A percentile compares a stretch with the other conserved stretches of the same genome.
Evolutionary conservation across 2,797 vertebrate species (phyloP).

Genomic region (Mareca penelope): DNA sequence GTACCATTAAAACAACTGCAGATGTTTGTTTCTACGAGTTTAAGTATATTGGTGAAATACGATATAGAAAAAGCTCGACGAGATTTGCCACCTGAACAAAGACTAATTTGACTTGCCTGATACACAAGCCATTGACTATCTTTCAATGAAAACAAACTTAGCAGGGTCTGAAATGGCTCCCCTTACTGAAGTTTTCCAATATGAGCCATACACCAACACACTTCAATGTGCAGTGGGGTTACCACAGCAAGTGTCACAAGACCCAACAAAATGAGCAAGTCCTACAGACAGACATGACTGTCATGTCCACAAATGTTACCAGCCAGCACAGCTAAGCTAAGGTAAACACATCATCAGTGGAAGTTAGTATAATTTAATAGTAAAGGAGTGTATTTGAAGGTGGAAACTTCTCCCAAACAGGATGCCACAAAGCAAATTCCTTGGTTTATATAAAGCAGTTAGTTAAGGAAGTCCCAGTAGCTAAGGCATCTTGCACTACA

Average conservation of each 20-base stretch:
- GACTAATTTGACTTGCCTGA: neutral
- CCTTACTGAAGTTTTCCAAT: neutral
- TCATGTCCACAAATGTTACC: neutral
- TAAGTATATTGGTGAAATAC: neutral
- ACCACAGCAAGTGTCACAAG: neutral
- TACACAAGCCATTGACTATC: neutral
- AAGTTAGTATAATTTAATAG: neutral
- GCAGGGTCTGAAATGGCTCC: neutral
- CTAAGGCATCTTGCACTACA: neutral
- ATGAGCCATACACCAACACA: neutral
- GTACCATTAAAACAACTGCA: neutral
- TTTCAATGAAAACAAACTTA: neutral
- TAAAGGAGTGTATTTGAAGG: neutral
- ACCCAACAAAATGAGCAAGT: accelerated
- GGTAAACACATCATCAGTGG: neutral
- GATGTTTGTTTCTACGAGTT: neutral
- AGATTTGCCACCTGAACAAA: neutral
- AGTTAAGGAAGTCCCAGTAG: neutral
- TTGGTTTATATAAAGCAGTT: neutral
- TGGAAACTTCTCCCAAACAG: neutral
- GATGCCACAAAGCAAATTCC: neutral
- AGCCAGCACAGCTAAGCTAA: neutral
- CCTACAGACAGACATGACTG: neutral
- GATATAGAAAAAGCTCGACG: neutral
- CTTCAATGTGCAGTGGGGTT: accelerated